Evolutionary conservation across 2,888 invertebrate species (phyloP), one percentile per base, ranked within the genome.

Genomic region (Mesopsocus fuscifrons): DNA sequence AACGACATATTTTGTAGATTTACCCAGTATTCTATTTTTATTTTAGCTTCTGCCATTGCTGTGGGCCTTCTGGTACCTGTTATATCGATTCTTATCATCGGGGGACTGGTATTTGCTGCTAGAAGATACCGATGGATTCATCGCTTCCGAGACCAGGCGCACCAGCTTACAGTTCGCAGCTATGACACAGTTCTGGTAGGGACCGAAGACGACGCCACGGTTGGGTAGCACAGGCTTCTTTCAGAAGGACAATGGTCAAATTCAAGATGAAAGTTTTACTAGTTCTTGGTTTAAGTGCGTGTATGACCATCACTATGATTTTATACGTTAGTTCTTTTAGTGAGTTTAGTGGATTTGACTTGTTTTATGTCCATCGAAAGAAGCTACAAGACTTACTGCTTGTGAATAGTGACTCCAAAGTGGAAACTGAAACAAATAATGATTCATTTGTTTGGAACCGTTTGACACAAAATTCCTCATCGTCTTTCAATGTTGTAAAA

Each of bases 191-290:
- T 38, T 21, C 38, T 38, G 20, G 38, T 38, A 13, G 17, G 17
- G 15, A 15, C 15, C 15, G 33, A 33, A 33, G 33, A 33, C 17
- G 33, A 33, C 17, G 16, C 33, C 3, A 15, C 33, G 4, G 3
- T 33, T 16, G 33, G 16, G 33, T 33, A 33, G 17, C 9, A n/a
- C 30, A 9, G n/a, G 5, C 17, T 33, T 33, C 15, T 6, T 6
- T 4, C 15, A 33, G 17, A 33, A 6, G 33, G 17, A 38, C n/a
- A 9, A 38, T 38, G 38, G 38, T 20, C 16, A 5, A 21, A 38
- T 38, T 17, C 21, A 38, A 38, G 20, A 38, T 38, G 38, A 38
- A 38, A 38, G n/a, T 38, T 13, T 38, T 15, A 11, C 13, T 38
- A 5, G 38, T 11, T 17, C 20, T 38, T 3, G 21, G 20, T 9